Evolutionary conservation across 2,888 invertebrate species (phyloP), one percentile per base, ranked within the genome.

Genomic region (Plutella xylostella): DNA sequence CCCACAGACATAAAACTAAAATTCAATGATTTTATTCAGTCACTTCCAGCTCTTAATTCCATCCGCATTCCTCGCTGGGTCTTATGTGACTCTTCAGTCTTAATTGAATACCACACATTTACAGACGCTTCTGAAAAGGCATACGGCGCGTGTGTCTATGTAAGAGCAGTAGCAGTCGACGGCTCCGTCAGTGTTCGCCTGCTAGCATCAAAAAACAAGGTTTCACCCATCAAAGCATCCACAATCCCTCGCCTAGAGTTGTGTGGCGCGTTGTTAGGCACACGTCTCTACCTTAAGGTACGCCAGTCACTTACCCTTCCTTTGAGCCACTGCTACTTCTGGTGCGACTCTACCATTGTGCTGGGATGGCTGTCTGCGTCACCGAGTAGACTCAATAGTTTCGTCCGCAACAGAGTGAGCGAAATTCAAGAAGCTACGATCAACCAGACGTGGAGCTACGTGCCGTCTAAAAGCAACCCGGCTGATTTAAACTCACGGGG

Each of bases 401-500:
- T 54, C 43, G 55, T 55, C 2, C 15, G 45, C 1, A 51, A 56
- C 38, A 43, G 56, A 12, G 50, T 54, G 0, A 19, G n/a, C 3
- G 49, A 50, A 39, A 52, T 56, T 9, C 47, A 52, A 18, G 43
- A 51, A 6, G 7, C 20, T 2, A 45, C 45, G 12, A 11, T 4
- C 4, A 31, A 30, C 15, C 7, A 45, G 12, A 30, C 5, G 5
- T 45, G 45, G 45, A 12, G 33, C 12, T 28, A 45, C 20, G 38
- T 45, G 19, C 30, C 39, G 11, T 18, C 39, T 1, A 30, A 19
- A 6, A 17, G 39, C 6, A 45, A 45, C 39, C 45, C 45, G 14
- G 39, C 45, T 7, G 45, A 45, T 30, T 15, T 12, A 4, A n/a
- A 11, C 4, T 31, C 31, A 11, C 31, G 31, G 5, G 31, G 31